These are phyloP conservation scores for Melanotaenia parkinsoni DNA, from an alignment of 2,797 vertebrate species.

Conservation along the genomic window DNA sequence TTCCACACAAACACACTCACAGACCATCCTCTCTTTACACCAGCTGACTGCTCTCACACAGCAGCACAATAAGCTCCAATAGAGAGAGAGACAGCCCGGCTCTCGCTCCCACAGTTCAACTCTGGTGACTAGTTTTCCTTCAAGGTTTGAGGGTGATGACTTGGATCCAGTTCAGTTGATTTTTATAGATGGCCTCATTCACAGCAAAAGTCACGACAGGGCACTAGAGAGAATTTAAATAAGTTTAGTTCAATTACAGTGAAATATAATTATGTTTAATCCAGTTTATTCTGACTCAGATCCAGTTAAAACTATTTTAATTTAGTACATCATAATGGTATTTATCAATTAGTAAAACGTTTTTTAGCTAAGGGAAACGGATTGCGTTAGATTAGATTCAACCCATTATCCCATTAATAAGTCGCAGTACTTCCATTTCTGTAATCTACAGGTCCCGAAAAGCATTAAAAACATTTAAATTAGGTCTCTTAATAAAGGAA, in stretches of 20 bases:
- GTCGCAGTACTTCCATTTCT: no score
- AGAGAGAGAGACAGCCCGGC: slow-evolving; percentile 39
- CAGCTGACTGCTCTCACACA: slow-evolving; percentile 60
- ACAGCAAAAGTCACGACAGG: background rate
- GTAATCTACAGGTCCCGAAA: no score
- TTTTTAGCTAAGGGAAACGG: no score
- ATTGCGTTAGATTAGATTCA: no score
- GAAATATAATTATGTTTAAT: background rate
- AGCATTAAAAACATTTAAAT: no score
- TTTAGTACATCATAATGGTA: background rate
- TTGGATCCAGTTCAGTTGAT: background rate
- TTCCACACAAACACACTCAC: slow-evolving; percentile 15
- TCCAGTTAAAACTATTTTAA: background rate
- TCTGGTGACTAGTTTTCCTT: slow-evolving; percentile 12
- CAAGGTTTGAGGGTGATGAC: background rate
- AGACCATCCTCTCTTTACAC: slow-evolving; percentile 41
- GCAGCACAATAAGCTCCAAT: slow-evolving; percentile 48
- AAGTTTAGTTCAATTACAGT: background rate
- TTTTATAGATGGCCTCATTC: no score
- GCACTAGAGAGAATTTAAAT: background rate
- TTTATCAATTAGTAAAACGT: no score
- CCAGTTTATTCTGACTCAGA: background rate
- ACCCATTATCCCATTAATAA: no score
- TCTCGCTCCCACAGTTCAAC: slow-evolving; percentile 26
- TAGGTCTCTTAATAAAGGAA: no score